These are phyloP conservation scores for Protosalanx chinensis DNA, from an alignment of 2,797 vertebrate species.

Conservation along the genomic window DNA sequence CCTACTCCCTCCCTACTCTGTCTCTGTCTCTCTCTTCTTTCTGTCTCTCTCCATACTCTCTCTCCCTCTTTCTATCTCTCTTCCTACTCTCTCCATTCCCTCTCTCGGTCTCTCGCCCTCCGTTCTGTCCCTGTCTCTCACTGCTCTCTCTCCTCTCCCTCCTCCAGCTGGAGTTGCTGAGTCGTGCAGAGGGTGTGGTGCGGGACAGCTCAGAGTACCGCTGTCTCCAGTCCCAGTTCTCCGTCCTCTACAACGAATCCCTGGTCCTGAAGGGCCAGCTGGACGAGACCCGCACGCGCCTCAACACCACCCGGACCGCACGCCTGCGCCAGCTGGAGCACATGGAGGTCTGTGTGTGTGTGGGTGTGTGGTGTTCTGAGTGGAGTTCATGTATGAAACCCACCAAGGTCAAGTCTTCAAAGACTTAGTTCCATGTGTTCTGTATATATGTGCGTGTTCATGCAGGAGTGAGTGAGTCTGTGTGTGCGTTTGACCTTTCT, in stretches of 20 bases:
- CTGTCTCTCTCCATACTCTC: not conserved
- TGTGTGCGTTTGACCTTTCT: too few relatives aligned
- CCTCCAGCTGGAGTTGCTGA: constrained; percentile 81
- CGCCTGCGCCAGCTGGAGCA: constrained; percentile 95
- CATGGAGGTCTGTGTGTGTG: constrained; percentile 80
- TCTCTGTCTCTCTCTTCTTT: not conserved
- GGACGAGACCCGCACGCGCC: constrained; percentile 89
- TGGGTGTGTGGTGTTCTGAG: not conserved
- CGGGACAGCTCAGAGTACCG: constrained; percentile 92
- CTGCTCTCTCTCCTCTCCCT: not conserved
- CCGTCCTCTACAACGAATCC: constrained; percentile 95
- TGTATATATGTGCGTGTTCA: too few relatives aligned
- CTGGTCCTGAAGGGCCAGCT: constrained; percentile 91
- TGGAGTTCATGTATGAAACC: too few relatives aligned
- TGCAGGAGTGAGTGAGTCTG: too few relatives aligned
- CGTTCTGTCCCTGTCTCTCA: not conserved
- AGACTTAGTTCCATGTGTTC: not conserved
- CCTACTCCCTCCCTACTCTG: not conserved
- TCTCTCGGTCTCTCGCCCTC: not conserved
- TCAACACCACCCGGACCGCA: constrained; percentile 88
- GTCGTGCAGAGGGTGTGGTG: constrained; percentile 87
- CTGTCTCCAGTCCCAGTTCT: constrained; percentile 98
- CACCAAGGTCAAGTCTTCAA: not conserved
- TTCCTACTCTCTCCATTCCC: not conserved
- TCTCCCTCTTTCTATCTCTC: too few relatives aligned